Evolutionary conservation across 2,888 invertebrate species (phyloP), one percentile per base, ranked within the genome.

Genomic region (Cecidostiba fungosa): DNA sequence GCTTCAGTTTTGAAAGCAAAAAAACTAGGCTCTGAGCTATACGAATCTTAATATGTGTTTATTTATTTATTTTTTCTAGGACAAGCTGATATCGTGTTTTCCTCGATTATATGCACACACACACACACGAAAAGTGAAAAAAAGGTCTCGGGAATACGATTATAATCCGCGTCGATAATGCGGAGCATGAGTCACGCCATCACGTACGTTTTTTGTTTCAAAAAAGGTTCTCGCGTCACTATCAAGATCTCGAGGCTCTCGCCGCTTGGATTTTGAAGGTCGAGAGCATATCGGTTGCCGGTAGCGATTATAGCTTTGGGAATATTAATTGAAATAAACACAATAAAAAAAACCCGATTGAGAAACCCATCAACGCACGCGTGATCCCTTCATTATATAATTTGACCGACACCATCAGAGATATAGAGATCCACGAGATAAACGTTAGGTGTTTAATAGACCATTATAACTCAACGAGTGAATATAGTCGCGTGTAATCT

Each of bases 401-500:
- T 23, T 59, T 23, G 6, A 23, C 59, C 59, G 59, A 59, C 4
- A 62, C 1, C 62, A 12, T n/a, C 10, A 1, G 50, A 47, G 59
- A n/a, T n/a, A n/a, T n/a, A n/a, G n/a, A n/a, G n/a, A n/a, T n/a
- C n/a, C n/a, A n/a, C n/a, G n/a, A n/a, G n/a, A 62, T 79, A 69
- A 79, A 50, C 43, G 29, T 16, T 14, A n/a, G 59, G 59, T 59
- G 69, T 76, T 76, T 76, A 82, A 69, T 69, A 69, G 82, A 47
- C 29, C 82, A 80, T 80, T 80, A 80, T 54, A 39, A 29, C 36
- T n/a, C 77, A 14, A 16, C 62, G 43, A 43, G 82, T 62, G 26
- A 78, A 82, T 73, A 74, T n/a, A 72, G 77, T 82, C 73, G 77
- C 77, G 77, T 80, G 80, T 83, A 80, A 86, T 86, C 86, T 83